Evolutionary conservation across 2,113 vertebrate species (phyloP).

Genomic region (Sula dactylatra): DNA sequence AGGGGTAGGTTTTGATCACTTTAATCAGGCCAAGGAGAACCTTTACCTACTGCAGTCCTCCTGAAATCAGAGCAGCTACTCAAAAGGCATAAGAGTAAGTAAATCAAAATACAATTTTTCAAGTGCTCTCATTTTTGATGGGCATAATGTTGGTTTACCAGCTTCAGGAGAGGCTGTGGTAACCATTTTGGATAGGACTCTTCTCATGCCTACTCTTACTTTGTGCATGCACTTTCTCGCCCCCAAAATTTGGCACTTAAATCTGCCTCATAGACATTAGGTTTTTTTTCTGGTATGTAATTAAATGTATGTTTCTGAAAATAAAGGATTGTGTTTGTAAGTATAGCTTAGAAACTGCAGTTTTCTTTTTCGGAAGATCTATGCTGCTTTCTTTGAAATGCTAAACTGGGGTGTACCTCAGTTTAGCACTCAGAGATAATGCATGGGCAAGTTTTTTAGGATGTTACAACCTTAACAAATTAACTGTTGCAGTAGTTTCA

Average conservation of each 20-base stretch:
- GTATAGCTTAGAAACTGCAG: background rate
- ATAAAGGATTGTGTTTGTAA: background rate
- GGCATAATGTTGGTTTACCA: background rate
- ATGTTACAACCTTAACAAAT: background rate
- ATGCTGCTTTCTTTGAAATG: background rate
- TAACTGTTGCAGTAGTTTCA: background rate
- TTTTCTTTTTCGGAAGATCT: background rate
- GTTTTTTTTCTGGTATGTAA: background rate
- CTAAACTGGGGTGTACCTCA: background rate
- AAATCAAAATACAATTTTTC: background rate
- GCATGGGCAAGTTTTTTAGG: background rate
- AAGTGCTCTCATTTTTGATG: background rate
- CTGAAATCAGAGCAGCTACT: background rate
- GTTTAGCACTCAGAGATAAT: background rate
- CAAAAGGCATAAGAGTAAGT: background rate
- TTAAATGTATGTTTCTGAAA: background rate
- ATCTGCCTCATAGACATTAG: fast-evolving
- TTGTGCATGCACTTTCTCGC: fast-evolving
- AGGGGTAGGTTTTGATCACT: background rate
- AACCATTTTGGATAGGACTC: background rate
- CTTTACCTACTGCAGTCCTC: background rate
- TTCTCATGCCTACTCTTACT: background rate
- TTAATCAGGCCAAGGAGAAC: background rate
- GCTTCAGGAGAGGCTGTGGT: background rate
- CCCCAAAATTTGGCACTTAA: background rate